These are phyloP conservation scores for Aporophyla lueneburgensis DNA, from an alignment of 2,888 invertebrate genomes.

Conservation along the genomic window DNA sequence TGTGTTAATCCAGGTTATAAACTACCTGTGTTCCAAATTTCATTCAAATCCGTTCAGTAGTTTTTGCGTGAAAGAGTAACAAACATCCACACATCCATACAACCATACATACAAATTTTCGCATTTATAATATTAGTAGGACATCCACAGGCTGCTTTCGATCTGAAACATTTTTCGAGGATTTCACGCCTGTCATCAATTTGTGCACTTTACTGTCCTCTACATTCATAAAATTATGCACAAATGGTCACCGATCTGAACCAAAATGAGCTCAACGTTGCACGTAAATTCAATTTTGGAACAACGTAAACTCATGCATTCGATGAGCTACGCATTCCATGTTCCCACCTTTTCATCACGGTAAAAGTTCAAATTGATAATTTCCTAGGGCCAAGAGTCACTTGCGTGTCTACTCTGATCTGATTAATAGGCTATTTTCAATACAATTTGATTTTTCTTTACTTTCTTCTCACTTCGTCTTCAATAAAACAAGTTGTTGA, in stretches of 20 bases:
- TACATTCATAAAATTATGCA: conserved; percentile 18
- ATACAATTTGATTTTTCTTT: not conserved
- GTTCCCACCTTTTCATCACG: not conserved
- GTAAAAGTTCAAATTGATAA: not conserved
- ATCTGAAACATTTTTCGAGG: conserved; percentile 6
- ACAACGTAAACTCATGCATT: not conserved
- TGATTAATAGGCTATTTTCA: not conserved
- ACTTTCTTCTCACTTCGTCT: not conserved
- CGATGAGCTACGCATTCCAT: not conserved
- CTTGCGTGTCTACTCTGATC: not conserved
- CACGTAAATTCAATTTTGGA: not conserved
- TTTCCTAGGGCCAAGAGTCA: not conserved
- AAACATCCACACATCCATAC: too few species aligned
- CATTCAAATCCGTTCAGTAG: too few species aligned
- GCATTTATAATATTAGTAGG: too few species aligned
- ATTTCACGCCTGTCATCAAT: conserved; percentile 21
- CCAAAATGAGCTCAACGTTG: not conserved
- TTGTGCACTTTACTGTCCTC: conserved; percentile 11
- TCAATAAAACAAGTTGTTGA: conserved; percentile 25
- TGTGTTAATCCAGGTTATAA: too few species aligned
- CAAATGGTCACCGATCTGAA: not conserved
- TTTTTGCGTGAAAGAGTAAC: too few species aligned
- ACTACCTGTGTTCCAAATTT: too few species aligned
- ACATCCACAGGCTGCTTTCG: not conserved
- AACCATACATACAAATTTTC: too few species aligned